Conservation (phyloP, 2,797 vertebrate genomes). For the Tokudaia tokunoshimensis region DNA sequence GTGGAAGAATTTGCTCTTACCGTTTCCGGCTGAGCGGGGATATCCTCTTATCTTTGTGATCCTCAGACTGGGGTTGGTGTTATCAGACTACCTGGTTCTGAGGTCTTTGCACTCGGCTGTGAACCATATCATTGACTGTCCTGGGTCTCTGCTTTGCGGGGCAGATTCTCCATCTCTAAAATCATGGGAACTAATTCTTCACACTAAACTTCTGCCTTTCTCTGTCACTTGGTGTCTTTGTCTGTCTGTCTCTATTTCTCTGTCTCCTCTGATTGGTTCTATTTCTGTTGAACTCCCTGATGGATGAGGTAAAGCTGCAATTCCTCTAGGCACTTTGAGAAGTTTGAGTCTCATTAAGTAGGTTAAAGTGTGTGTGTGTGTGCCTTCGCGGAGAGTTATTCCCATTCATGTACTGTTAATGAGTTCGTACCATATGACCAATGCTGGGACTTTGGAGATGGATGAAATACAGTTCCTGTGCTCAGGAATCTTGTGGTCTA, state of each 20-base stretch:
- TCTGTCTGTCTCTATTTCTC: neutral
- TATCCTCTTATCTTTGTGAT: neutral
- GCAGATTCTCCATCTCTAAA: neutral
- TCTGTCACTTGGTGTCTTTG: neutral
- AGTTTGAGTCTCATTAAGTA: neutral
- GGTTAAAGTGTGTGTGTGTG: neutral
- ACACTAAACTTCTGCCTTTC: neutral
- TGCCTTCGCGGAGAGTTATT: neutral
- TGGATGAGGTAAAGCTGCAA: neutral
- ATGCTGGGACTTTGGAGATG: neutral
- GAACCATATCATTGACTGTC: neutral
- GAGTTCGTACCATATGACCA: neutral
- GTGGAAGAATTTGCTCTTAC: neutral
- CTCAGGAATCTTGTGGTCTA: neutral
- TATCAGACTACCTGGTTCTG: neutral
- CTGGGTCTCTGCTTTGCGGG: neutral
- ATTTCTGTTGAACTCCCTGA: neutral
- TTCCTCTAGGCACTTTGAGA: neutral
- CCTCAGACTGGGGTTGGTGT: neutral
- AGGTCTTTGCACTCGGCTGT: neutral
- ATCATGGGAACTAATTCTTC: neutral
- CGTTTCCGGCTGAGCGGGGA: neutral
- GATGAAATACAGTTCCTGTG: neutral
- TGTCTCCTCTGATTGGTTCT: neutral
- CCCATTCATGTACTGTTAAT: neutral